Base-by-base conservation (phyloP, 1,140 invertebrate species). In the Pseudomyrmex pallidus region DNA sequence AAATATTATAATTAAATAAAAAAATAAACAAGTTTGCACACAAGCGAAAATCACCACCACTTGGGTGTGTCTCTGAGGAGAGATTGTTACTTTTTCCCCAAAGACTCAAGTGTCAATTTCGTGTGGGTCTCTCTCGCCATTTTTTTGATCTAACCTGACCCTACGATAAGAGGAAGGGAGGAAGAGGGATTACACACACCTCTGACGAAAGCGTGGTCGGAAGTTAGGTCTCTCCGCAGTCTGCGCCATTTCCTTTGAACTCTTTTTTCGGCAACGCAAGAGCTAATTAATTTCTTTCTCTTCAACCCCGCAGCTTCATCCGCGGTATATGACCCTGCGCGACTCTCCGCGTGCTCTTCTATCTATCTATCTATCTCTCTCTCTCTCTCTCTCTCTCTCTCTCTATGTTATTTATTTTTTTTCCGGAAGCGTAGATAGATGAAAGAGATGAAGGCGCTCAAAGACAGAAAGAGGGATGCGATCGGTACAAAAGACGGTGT, bases 251-350 rank as follows among this genome's bases (percentile, higher is more conserved):
- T 90, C 89, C 91, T 92, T 91, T 92, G 91, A 92, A 91, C 91
- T 89, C 84, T 70, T 87, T 90, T 91, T 91, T 90, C 84, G 86
- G 85, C 73, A 90, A 91, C 88, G 87, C 86, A 83, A 85, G 82
- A 89, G 87, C 90, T 91, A 92, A 92, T 92, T 92, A 92, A 92
- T 91, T 92, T 90, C 86, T 85, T 90, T 89, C 83, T 83, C 77
- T 70, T 54, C 77, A 59, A 61, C 64, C 76, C 63, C 59, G 25
- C 48, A 48, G 82, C 70, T 87, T 35, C 35, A 35, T 35, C 35
- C 35, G 5, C 35, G 35, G 35, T 35, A 35, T 35, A 35, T 35
- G 35, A 35, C 35, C 35, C 4, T 35, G 35, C 35, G 35, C 35
- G 35, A 35, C 50, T 50, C 50, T 50, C 50, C 12, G 9, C 12